phyloP scores from a whole-genome alignment of 2,797 vertebrate species.

The Macropus fuliginosus region DNA sequence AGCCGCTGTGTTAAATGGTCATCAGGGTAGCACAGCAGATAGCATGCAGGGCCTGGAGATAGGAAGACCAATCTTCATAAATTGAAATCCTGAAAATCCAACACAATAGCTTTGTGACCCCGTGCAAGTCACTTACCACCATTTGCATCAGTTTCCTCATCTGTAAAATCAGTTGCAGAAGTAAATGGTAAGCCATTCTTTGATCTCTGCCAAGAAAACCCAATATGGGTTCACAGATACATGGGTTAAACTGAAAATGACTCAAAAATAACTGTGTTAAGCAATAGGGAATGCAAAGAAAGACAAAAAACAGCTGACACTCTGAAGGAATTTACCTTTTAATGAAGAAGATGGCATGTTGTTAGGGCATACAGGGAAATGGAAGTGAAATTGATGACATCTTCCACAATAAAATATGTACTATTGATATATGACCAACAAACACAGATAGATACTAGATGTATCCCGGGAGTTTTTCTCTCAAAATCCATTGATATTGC shows the following conservation, averaged over 20 bases:
- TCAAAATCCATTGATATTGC: background rate
- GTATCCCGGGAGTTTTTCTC: background rate
- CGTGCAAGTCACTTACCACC: background rate
- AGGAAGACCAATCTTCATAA: background rate
- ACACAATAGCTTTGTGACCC: background rate
- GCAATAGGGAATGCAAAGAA: background rate
- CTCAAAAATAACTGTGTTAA: background rate
- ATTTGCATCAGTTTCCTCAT: background rate
- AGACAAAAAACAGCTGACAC: background rate
- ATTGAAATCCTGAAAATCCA: background rate
- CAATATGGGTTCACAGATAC: background rate
- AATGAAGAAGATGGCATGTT: background rate
- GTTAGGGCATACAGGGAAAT: background rate
- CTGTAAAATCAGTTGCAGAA: background rate
- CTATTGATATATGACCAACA: background rate
- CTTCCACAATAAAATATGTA: background rate
- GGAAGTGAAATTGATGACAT: background rate
- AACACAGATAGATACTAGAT: background rate
- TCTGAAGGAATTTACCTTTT: background rate
- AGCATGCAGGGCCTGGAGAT: background rate
- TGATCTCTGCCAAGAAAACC: background rate
- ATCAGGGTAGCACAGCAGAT: background rate
- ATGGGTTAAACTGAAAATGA: background rate
- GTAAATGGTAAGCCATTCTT: background rate
- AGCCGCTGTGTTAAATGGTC: background rate